Base-by-base conservation (phyloP, 2,113 vertebrate genomes). In the Daubentonia madagascariensis region DNA sequence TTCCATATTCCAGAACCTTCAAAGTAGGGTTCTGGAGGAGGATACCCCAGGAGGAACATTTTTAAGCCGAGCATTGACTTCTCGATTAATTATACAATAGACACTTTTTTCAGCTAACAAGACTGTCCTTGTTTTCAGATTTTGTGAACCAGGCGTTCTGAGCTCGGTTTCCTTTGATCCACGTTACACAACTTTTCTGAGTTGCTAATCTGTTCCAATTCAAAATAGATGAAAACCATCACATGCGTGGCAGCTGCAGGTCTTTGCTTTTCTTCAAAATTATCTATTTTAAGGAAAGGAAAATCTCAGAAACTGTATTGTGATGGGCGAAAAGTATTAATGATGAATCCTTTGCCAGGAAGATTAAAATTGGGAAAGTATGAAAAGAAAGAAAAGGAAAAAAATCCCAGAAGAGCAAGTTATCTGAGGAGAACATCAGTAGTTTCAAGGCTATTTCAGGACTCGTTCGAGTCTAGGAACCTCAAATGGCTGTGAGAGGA, bases 191-290 rank as follows among this genome's bases (percentile, higher is more conserved):
- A 97, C 35, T 80, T 85, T 72, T 78, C 81, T 73, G 78, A 95
- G 85, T 30, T 30, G 28, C 81, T 83, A 84, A 93, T 97, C 78
- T 93, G 78, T 94, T 97, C 78, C 93, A 91, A 35, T 97, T 95
- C 95, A 88, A 88, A 95, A 78, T 86, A 97, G 91, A 94, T 93
- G 78, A 97, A 95, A 98, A 94, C 65, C 6, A n/a, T 67, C 61
- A 59, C 93, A 59, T 65, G 61, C 96, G 57, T 85, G 88, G 52
- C 92, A 92, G 70, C 85, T 91, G 70, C 54, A 83, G 59, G 32
- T 76, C 68, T 97, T 85, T 95, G n/a, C 85, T 93, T 85, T 97
- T 70, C 93, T 97, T 95, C 83, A 94, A 89, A 88, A 65, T 88
- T 78, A 37, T 89, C 22, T 88, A 61, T 96, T 22, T 86, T 54